Evolutionary conservation across 2,888 invertebrate species (phyloP).

Genomic region (Chrysotoxum bicinctum): DNA sequence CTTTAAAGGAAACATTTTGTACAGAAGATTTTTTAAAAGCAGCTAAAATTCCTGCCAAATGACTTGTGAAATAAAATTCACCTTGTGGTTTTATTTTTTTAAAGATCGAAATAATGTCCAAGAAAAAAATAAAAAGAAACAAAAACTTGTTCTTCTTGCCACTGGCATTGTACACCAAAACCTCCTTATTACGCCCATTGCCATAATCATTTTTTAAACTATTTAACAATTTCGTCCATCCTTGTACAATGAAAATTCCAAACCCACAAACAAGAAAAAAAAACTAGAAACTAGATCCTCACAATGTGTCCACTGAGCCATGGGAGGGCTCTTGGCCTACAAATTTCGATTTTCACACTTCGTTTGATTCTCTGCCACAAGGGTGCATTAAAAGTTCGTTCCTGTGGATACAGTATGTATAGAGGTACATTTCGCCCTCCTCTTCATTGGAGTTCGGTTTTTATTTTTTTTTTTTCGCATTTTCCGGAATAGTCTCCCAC

Average conservation of each 20-base stretch:
- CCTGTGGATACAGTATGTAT: background rate
- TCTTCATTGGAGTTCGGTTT: background rate
- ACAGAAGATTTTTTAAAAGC: background rate
- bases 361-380: conserved; percentile 67
- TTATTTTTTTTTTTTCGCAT: conserved; percentile 6
- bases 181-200: conserved; percentile 14
- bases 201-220: conserved; percentile 69
- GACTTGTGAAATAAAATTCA: conserved; percentile 45
- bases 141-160: background rate
- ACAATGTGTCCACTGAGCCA: conserved; percentile 62
- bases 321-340: conserved; percentile 61
- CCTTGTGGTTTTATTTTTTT: conserved; percentile 5
- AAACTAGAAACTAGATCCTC: conserved; percentile 16
- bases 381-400: conserved; percentile 70
- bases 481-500: conserved; percentile 21
- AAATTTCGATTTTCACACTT: conserved; percentile 73
- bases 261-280: conserved; percentile 1
- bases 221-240: conserved; percentile 59
- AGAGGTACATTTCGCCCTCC: background rate
- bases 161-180: background rate
- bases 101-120: background rate
- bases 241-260: conserved; percentile 18
- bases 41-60: conserved; percentile 29
- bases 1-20: background rate
- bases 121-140: background rate